Evolutionary conservation across 1,140 invertebrate species (phyloP).

Genomic region (Drosophila insularis): DNA sequence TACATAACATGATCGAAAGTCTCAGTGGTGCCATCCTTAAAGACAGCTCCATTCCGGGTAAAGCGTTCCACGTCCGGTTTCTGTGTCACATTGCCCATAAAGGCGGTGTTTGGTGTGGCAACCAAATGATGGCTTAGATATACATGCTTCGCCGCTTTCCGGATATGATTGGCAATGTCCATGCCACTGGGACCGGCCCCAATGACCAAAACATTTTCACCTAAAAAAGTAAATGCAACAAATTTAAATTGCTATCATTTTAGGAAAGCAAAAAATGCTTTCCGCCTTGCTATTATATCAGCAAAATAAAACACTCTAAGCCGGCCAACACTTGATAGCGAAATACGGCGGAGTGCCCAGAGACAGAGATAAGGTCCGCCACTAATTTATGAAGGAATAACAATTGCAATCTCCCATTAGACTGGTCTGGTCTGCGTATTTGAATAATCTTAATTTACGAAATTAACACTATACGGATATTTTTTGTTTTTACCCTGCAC

Average conservation of each 20-base stretch:
- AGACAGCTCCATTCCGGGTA: conserved; percentile 84
- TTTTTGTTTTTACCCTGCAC: too few relatives aligned
- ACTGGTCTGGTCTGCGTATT: not conserved
- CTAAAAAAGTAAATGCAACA: conserved; percentile 25
- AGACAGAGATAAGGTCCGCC: conserved; percentile 27
- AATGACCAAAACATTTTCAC: conserved; percentile 87
- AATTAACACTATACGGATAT: not conserved
- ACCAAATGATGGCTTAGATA: conserved; percentile 87
- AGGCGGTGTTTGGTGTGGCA: conserved; percentile 85
- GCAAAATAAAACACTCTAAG: conserved; percentile 28
- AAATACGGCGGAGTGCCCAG: conserved; percentile 23
- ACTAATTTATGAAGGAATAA: conserved; percentile 44
- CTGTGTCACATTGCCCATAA: conserved; percentile 87
- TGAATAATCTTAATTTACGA: not conserved
- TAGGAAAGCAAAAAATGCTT: conserved; percentile 26
- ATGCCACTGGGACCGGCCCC: conserved; percentile 95
- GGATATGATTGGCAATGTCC: conserved; percentile 92
- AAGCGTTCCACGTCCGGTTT: conserved; percentile 86
- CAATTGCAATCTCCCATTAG: not conserved
- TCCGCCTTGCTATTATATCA: conserved; percentile 31
- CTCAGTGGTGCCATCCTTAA: conserved; percentile 85
- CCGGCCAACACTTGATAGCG: conserved; percentile 11
- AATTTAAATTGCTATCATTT: conserved; percentile 15
- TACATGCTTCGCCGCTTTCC: conserved; percentile 86
- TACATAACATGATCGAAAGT: conserved; percentile 89